Percentiles rank a stretch among this genome's conserved stretches.
Conservation (phyloP, 1,140 invertebrate species). For the Nylanderia fulva region DNA sequence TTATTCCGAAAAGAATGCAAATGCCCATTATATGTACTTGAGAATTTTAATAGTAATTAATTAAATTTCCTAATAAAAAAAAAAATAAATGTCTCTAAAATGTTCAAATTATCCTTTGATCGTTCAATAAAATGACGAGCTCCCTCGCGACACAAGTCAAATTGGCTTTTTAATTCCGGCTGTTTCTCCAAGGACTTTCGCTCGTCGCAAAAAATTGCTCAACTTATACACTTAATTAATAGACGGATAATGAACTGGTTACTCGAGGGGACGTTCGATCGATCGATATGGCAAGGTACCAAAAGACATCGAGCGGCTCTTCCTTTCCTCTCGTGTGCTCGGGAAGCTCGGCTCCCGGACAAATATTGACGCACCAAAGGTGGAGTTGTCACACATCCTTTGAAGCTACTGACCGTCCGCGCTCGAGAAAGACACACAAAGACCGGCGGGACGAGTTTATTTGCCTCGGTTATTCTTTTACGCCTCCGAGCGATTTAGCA, state of each 20-base stretch:
- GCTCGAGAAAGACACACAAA: conserved; percentile 40
- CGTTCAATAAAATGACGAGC: not conserved
- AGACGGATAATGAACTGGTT: not conserved
- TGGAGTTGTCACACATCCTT: conserved; percentile 3
- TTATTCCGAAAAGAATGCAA: too few species aligned
- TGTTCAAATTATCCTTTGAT: not conserved
- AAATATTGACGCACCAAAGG: conserved; percentile 38
- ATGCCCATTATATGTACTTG: not conserved
- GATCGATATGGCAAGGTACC: not conserved
- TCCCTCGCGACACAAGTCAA: not conserved
- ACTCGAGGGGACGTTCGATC: not conserved
- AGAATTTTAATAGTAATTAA: not conserved
- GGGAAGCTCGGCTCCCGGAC: not conserved
- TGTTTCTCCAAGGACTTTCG: not conserved
- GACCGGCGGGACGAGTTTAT: conserved; percentile 40
- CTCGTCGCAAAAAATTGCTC: not conserved
- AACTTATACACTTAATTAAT: conserved; percentile 39
- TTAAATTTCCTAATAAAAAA: not conserved
- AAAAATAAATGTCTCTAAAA: not conserved
- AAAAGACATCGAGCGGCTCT: not conserved
- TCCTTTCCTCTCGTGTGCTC: not conserved
- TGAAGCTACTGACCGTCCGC: conserved; percentile 25
- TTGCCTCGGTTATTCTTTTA: conserved; percentile 56
- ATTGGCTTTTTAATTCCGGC: conserved; percentile 10
- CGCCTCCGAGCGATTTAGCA: conserved; percentile 62